Evolutionary conservation across 64 coral and sea anemone species (phyloP).

Genomic region (Hydrozoanthus tunicans): DNA sequence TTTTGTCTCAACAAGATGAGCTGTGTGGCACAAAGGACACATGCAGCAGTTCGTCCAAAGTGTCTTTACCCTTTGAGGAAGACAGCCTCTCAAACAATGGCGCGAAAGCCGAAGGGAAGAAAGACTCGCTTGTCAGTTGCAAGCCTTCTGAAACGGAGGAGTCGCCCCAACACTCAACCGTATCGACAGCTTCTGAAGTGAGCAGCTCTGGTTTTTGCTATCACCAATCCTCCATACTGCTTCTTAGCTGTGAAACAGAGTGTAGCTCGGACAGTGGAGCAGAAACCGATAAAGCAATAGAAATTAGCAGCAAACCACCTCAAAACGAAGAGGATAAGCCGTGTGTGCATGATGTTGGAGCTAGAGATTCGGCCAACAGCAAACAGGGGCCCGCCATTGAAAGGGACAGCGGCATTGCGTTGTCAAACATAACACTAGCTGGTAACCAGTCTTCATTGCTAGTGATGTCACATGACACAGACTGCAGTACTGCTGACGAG

Average conservation of each 20-base stretch:
- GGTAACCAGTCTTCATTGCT: conserved; percentile 41
- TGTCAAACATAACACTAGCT: conserved; percentile 10
- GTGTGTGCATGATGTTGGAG: too few relatives aligned
- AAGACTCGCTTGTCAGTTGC: too few relatives aligned
- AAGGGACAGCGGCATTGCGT: conserved; percentile 1
- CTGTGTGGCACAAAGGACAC: not conserved
- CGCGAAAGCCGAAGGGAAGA: too few relatives aligned
- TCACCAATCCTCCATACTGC: not conserved
- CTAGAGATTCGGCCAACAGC: not conserved
- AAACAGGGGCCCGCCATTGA: not conserved
- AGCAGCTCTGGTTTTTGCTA: not conserved
- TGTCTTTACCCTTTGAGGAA: too few relatives aligned
- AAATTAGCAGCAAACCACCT: not conserved
- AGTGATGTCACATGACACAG: conserved; percentile 47
- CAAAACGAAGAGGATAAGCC: too few relatives aligned
- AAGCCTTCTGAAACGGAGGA: too few relatives aligned
- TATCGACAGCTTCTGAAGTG: too few relatives aligned
- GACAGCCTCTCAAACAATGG: too few relatives aligned
- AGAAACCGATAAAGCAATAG: not conserved
- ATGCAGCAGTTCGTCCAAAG: too few relatives aligned
- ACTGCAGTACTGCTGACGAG: conserved; percentile 2
- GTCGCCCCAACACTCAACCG: too few relatives aligned
- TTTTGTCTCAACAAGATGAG: too few relatives aligned
- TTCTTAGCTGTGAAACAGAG: conserved; percentile 26
- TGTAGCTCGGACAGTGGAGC: conserved; percentile 2